Conservation (phyloP, 1,140 invertebrate genomes). For the Trichogramma pretiosum region DNA sequence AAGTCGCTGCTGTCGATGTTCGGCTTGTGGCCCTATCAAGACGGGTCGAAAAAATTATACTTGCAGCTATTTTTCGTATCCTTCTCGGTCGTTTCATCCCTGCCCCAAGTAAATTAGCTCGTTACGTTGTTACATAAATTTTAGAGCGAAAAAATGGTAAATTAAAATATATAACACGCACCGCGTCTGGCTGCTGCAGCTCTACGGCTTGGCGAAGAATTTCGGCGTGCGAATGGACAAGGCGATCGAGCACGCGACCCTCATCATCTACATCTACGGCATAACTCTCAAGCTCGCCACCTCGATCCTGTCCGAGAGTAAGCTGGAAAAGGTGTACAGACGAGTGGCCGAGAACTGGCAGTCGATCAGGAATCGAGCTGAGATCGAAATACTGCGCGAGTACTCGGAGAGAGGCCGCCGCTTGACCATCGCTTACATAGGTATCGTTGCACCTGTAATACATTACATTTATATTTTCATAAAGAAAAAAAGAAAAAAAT, state of each 20-base stretch:
- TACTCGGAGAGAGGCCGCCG: background rate
- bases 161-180: background rate
- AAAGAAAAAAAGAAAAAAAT: background rate
- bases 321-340: background rate
- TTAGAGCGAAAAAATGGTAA: too few species aligned
- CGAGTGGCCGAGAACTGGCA: background rate
- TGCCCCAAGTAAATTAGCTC: background rate
- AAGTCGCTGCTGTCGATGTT: background rate
- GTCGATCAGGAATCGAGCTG: too few species aligned
- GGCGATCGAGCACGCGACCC: background rate
- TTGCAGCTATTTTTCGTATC: background rate
- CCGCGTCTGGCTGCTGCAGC: background rate
- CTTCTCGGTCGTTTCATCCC: background rate
- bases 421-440: background rate
- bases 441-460: background rate
- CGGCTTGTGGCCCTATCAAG: constrained; percentile 1
- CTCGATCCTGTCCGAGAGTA: background rate
- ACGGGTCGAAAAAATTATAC: background rate
- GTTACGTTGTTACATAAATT: too few species aligned
- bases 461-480: background rate
- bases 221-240: background rate
- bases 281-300: background rate
- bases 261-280: background rate
- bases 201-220: background rate
- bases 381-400: background rate